phyloP scores from a whole-genome alignment of 2,113 vertebrate genomes.

The Campylomormyrus numenius region DNA sequence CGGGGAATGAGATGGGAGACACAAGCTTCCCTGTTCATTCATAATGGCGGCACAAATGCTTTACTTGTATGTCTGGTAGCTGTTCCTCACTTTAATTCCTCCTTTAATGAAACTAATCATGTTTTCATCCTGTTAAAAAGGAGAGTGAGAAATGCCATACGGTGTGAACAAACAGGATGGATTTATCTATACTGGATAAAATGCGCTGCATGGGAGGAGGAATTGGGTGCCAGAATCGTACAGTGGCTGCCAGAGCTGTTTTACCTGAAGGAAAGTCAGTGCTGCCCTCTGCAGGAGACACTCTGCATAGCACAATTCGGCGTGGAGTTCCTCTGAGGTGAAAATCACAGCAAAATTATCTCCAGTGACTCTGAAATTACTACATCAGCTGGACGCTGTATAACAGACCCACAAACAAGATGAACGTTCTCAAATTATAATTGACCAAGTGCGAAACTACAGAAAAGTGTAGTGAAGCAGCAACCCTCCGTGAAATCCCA shows the following conservation, averaged over 20 bases:
- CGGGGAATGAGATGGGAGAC: background rate
- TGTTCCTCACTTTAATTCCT: constrained; percentile 93
- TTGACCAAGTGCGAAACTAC: background rate
- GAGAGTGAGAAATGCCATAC: background rate
- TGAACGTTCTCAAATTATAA: constrained; percentile 5
- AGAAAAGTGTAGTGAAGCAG: background rate
- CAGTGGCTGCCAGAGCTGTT: background rate
- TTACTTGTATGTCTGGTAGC: constrained; percentile 89
- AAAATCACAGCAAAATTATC: constrained; percentile 29
- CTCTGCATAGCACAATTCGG: constrained; percentile 94
- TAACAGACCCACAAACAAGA: constrained; percentile 7
- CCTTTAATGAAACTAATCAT: constrained; percentile 99
- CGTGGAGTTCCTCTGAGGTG: constrained; percentile 85
- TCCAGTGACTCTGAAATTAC: constrained; percentile 12
- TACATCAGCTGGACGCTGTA: constrained; percentile 1
- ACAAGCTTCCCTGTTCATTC: background rate
- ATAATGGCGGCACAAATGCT: constrained; percentile 6
- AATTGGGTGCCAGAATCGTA: background rate
- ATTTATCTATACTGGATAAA: background rate
- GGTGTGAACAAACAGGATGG: background rate
- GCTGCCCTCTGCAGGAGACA: constrained; percentile 96
- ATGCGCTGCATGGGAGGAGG: too few relatives aligned
- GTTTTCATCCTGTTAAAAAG: constrained; percentile 79
- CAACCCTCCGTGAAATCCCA: background rate
- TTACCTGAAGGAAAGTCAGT: constrained; percentile 93